Percentiles rank a stretch among this genome's conserved stretches.
Evolutionary conservation across 2,888 invertebrate genomes (phyloP).

Genomic region (Drosophila anceps): DNA sequence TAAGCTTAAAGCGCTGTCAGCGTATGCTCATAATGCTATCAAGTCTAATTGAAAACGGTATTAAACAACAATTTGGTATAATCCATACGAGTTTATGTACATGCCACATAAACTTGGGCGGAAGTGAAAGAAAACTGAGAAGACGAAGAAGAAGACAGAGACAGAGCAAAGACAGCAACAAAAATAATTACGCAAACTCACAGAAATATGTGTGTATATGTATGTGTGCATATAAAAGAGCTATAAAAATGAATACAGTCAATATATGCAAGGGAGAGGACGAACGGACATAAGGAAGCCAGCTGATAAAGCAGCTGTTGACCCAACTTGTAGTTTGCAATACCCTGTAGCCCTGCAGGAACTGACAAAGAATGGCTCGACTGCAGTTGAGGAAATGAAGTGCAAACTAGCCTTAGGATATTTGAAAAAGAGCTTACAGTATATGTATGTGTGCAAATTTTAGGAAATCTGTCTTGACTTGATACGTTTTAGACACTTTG

Average conservation of each 20-base stretch:
- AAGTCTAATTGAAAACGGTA: constrained; percentile 62
- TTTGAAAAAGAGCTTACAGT: neutral
- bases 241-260: constrained; percentile 54
- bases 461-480: no score
- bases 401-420: neutral
- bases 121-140: constrained; percentile 24
- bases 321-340: constrained; percentile 20
- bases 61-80: constrained; percentile 75
- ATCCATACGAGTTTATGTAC: constrained; percentile 64
- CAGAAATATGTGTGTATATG: neutral
- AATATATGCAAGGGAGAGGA: constrained; percentile 19
- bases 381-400: neutral
- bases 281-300: constrained; percentile 9
- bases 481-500: no score
- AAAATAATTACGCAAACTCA: constrained; percentile 48
- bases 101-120: constrained; percentile 49
- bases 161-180: constrained; percentile 24
- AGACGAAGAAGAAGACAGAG: neutral
- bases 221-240: constrained; percentile 8
- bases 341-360: constrained; percentile 12
- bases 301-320: constrained; percentile 52
- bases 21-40: constrained; percentile 31
- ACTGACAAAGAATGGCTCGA: constrained; percentile 7
- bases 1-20: constrained; percentile 10
- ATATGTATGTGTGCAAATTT: no score